phyloP scores from a whole-genome alignment of 2,888 invertebrate species.

The Icerya purchasi region DNA sequence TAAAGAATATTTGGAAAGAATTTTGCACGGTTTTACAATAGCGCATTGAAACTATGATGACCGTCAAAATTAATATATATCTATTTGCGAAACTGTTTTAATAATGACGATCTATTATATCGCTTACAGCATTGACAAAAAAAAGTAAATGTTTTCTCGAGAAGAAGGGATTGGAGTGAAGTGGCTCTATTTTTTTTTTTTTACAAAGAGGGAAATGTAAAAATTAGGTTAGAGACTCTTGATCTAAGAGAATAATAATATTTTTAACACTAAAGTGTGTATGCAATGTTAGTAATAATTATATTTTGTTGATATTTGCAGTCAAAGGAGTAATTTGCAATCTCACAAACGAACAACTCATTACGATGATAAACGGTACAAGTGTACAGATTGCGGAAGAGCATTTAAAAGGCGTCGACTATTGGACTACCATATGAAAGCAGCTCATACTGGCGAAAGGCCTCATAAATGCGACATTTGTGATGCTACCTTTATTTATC shows the following conservation, averaged over 20 bases:
- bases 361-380: slow-evolving; percentile 48
- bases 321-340: slow-evolving; percentile 60
- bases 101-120: no score
- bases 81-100: no score
- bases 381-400: slow-evolving; percentile 47
- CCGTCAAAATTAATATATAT: no score
- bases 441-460: slow-evolving; percentile 56
- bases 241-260: not conserved
- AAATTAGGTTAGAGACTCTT: no score
- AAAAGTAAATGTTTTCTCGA: no score
- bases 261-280: not conserved
- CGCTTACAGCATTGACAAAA: no score
- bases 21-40: no score
- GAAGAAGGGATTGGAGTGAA: no score
- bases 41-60: no score
- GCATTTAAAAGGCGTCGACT: slow-evolving; percentile 49
- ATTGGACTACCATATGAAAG: slow-evolving; percentile 59
- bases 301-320: slow-evolving; percentile 19
- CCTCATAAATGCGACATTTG: slow-evolving; percentile 52
- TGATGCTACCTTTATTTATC: slow-evolving; percentile 57
- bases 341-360: slow-evolving; percentile 61
- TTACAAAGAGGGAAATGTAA: no score
- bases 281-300: not conserved
- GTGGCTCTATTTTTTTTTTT: no score
- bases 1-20: no score